These are phyloP conservation scores for Epizoanthus illoricatus DNA, from an alignment of 92 coral and sea anemone genomes.

Conservation along the genomic window DNA sequence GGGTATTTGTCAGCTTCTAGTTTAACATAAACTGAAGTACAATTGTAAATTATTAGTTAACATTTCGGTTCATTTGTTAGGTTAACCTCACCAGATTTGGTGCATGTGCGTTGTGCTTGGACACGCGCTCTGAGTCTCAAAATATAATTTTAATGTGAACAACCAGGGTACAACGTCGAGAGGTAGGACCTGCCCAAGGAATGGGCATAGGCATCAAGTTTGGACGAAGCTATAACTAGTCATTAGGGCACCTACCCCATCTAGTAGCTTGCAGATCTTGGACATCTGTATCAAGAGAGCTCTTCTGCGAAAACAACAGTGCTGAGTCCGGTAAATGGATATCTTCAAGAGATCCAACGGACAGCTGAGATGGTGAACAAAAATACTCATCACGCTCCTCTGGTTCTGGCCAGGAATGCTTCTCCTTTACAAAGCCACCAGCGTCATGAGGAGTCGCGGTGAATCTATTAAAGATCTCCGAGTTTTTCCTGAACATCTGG, in stretches of 20 bases:
- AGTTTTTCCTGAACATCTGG: constrained; percentile 67
- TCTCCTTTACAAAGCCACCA: not conserved
- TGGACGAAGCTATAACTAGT: too few relatives aligned
- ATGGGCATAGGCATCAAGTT: too few relatives aligned
- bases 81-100: too few relatives aligned
- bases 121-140: too few relatives aligned
- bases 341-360: constrained; percentile 13
- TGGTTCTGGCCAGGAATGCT: constrained; percentile 21
- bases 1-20: too few relatives aligned
- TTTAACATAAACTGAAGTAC: too few relatives aligned
- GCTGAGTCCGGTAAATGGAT: constrained; percentile 11
- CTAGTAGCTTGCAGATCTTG: not conserved
- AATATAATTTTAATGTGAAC: too few relatives aligned
- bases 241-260: constrained; percentile 18
- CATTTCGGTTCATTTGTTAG: too few relatives aligned
- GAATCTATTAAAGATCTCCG: constrained; percentile 34
- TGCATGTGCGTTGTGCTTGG: too few relatives aligned
- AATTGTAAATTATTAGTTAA: too few relatives aligned
- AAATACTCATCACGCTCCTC: not conserved
- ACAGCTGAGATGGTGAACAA: constrained; percentile 1
- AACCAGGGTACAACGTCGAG: too few relatives aligned
- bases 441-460: not conserved
- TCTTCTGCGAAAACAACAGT: constrained; percentile 26
- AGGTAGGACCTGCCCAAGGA: too few relatives aligned
- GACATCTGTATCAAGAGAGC: not conserved